Evolutionary conservation across 2,888 invertebrate species (phyloP), one percentile per base, ranked within the genome.

Genomic region (Desoria tigrina): DNA sequence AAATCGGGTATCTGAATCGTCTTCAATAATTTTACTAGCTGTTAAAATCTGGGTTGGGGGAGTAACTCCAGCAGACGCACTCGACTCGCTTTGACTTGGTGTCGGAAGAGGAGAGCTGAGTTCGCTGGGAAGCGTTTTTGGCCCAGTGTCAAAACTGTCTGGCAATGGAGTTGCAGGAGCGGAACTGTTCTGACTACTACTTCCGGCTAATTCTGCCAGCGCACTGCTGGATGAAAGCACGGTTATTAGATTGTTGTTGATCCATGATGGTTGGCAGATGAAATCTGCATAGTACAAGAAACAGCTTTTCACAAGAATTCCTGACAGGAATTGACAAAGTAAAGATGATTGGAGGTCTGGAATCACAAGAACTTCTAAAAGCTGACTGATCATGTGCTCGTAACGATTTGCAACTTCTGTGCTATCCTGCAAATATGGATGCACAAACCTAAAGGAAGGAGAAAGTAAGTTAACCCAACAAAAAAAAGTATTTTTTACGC

Each of bases 261-360:
- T 69, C 74, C 74, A 75, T 1, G 66, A 63, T 6, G 76, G 74
- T 18, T 75, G 72, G 42, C 67, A 62, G 23, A 74, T 54, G 57
- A 76, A 42, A 26, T 76, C 72, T 26, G 66, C 64, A 53, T 75
- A 76, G 56, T 74, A 76, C n/a, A 76, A 56, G 37, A 75, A 53
- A 55, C 73, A 69, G 53, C 71, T 68, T 66, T 75, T 76, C 14
- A 74, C 72, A 1, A 76, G 58, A 49, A 75, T 72, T n/a, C 74
- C 74, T 1, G 76, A 66, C 50, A 76, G 42, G 54, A 76, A 75
- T 64, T 73, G 73, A 50, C 76, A 74, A 55, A 75, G 45, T 1
- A 76, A 61, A 24, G 60, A 42, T 3, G 74, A 76, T 37, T 68
- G 71, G 42, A 76, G 54, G 39, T 76, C 74, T 2, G 73, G 72